Evolutionary conservation across 2,888 invertebrate species (phyloP).

Genomic region (Himalopsyche tibetana): DNA sequence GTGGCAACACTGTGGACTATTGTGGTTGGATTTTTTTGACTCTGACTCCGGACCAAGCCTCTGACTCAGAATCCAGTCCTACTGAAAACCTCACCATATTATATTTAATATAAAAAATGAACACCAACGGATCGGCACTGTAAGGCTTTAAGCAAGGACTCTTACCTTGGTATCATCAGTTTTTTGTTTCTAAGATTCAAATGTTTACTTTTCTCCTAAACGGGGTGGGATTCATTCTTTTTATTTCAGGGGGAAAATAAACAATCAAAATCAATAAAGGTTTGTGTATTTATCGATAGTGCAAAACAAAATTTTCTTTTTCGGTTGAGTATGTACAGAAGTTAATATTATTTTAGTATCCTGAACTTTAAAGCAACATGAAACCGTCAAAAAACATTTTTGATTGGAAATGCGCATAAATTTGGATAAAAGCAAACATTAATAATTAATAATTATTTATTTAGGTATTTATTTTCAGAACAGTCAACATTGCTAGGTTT

Average conservation of each 20-base stretch:
- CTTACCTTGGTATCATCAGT: no score
- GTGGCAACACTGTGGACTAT: no score
- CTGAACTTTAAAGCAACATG: slow-evolving; percentile 50
- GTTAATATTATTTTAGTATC: slow-evolving; percentile 45
- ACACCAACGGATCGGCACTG: no score
- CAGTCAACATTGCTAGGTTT: slow-evolving; percentile 23
- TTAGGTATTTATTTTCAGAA: slow-evolving; percentile 14
- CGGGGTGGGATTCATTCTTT: not conserved
- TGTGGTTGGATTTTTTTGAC: no score
- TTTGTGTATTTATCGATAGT: slow-evolving; percentile 65
- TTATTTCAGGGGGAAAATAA: slow-evolving; percentile 41
- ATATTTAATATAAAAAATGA: no score
- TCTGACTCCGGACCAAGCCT: no score
- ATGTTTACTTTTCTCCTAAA: no score
- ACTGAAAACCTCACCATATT: no score
- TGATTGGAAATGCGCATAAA: slow-evolving; percentile 56
- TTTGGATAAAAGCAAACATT: slow-evolving; percentile 45
- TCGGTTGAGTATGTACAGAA: slow-evolving; percentile 62
- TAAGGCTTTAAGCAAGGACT: no score
- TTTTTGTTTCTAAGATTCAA: no score
- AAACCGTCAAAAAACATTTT: slow-evolving; percentile 53
- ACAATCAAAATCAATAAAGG: slow-evolving; percentile 57
- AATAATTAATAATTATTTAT: slow-evolving; percentile 18
- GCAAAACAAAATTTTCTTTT: slow-evolving; percentile 64
- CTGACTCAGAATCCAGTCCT: no score